Evolutionary conservation across 1,140 invertebrate genomes (phyloP).

Genomic region (Grapholita molesta): DNA sequence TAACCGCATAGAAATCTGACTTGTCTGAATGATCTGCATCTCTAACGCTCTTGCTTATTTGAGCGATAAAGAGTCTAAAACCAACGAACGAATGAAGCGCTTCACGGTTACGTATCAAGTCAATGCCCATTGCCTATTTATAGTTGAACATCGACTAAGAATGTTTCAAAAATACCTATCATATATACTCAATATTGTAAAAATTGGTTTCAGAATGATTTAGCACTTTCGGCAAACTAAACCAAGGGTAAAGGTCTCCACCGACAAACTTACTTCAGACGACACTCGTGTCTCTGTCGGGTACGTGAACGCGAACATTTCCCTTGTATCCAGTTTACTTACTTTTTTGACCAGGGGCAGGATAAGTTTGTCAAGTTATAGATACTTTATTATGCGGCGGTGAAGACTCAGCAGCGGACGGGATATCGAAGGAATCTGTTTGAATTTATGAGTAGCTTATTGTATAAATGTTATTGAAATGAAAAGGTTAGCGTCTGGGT

Average conservation of each 20-base stretch:
- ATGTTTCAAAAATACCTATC: neutral
- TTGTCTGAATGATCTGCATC: no score
- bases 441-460: constrained; percentile 9
- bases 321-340: neutral
- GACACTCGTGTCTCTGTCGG: neutral
- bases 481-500: neutral
- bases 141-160: no score
- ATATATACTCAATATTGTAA: neutral
- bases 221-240: neutral
- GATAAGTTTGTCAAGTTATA: neutral
- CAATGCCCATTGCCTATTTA: no score
- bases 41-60: no score
- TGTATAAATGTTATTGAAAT: neutral
- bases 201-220: neutral
- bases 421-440: neutral
- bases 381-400: neutral
- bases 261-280: neutral
- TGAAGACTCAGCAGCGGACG: neutral
- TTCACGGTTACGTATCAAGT: no score
- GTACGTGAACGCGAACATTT: neutral
- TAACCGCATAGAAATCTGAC: no score
- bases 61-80: no score
- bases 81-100: no score
- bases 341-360: neutral
- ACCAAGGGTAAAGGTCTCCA: neutral